Base-by-base conservation (phyloP, 2,113 vertebrate species). In the Pomatostomus ruficeps region DNA sequence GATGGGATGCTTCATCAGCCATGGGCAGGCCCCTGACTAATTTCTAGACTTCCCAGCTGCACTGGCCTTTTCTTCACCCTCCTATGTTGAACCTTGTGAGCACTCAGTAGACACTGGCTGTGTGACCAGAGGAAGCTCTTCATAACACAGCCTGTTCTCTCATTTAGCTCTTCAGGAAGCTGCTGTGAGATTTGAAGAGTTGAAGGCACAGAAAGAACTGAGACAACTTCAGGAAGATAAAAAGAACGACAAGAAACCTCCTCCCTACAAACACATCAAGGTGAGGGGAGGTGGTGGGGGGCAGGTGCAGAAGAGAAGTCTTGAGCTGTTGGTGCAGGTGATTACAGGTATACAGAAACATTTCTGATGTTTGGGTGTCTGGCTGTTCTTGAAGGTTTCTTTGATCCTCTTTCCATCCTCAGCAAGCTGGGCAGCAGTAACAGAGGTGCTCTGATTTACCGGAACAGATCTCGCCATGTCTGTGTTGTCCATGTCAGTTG, bases 201-300 rank as follows among this genome's bases (percentile, higher is more conserved):
- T 99, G 81, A 99, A 99, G 96, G 98, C 99, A 4, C 99, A 99
- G 95, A 99, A 99, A 85, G 99, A 99, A 85, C 98, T 99, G 49
- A 98, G 99, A 62, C 99, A 99, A 95, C 98, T 99, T 38, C 99
- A 99, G 75, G 99, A 99, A 96, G 99, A 99, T 97, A 97, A 98
- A 48, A 99, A 98, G 96, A 99, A 99, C 7, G 98, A 99, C 97
- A 99, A 99, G 97, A 99, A 99, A 76, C 99, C 99, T 26, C 99
- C 99, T 3, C 99, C 99, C 7, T 99, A 99, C 97, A 99, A 99
- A 96, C 99, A 99, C 72, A 99, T 99, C 73, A 99, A 98, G 98
- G 99, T 99, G 95, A 98, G 97, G 63, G 58, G n/a, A 76, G 49
- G 77, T 72, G 14, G 26, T 16, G 46, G 72, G 61, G 68, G 59